phyloP scores from a whole-genome alignment of 2,113 vertebrate species.

The Trichechus manatus region DNA sequence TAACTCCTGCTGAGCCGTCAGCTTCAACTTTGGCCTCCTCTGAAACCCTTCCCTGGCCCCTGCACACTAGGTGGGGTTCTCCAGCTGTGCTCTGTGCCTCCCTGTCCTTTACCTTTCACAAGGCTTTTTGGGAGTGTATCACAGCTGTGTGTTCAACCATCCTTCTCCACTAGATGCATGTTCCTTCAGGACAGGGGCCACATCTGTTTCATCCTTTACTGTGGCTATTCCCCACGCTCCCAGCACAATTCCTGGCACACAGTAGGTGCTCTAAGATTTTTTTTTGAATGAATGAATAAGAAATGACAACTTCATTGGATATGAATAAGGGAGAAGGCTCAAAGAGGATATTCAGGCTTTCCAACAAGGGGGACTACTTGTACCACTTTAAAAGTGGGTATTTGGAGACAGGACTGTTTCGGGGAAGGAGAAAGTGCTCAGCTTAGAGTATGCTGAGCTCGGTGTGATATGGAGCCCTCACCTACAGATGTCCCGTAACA shows the following conservation, averaged over 20 bases:
- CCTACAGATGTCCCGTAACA: background rate
- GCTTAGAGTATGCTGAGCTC: background rate
- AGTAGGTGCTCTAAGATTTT: background rate
- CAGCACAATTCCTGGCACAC: background rate
- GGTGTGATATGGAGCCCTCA: fast-evolving
- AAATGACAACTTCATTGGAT: background rate
- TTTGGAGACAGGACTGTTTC: background rate
- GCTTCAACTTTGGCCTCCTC: background rate
- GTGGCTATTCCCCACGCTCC: fast-evolving
- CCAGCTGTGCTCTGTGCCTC: fast-evolving
- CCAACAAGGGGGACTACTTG: fast-evolving
- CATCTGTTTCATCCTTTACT: background rate
- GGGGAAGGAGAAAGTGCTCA: too few relatives aligned
- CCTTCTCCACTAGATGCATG: fast-evolving
- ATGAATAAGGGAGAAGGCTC: background rate
- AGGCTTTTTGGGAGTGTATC: fast-evolving
- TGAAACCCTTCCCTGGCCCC: background rate
- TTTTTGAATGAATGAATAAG: background rate
- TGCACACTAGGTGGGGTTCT: fast-evolving
- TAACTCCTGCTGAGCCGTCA: background rate
- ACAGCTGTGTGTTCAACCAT: fast-evolving
- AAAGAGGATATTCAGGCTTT: background rate
- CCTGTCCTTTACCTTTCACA: background rate
- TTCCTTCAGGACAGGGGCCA: background rate
- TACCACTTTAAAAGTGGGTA: background rate